Percentiles rank a stretch among this genome's conserved stretches.
Evolutionary conservation across 2,113 vertebrate species (phyloP).

Genomic region (Paracanthobrama guichenoti): DNA sequence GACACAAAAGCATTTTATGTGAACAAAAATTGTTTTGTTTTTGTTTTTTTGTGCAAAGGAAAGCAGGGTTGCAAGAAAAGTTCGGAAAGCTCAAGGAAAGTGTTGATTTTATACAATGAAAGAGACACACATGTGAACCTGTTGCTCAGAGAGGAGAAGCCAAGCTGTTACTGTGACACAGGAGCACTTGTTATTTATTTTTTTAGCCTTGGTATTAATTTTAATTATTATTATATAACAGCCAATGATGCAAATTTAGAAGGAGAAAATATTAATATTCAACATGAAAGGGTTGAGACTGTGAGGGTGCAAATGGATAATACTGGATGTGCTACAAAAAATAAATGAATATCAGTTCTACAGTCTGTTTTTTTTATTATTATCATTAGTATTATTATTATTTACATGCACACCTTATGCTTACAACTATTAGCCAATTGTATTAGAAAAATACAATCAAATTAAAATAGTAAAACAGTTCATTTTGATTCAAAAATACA

Average conservation of each 20-base stretch:
- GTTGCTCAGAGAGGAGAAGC: not conserved
- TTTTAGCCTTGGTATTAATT: not conserved
- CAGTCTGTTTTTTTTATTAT: too few relatives aligned
- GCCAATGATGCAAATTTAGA: not conserved
- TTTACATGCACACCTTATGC: too few relatives aligned
- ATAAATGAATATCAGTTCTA: not conserved
- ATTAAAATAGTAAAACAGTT: too few relatives aligned
- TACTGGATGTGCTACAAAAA: not conserved
- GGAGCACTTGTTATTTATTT: not conserved
- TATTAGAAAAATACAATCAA: too few relatives aligned
- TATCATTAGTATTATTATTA: too few relatives aligned
- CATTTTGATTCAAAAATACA: too few relatives aligned
- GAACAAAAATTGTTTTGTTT: not conserved
- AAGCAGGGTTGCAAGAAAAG: not conserved
- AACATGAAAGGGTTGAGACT: not conserved
- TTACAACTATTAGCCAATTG: too few relatives aligned
- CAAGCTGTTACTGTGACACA: not conserved
- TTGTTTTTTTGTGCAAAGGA: not conserved
- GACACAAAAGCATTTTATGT: not conserved
- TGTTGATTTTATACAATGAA: not conserved
- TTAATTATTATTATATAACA: not conserved
- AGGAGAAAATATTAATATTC: not conserved
- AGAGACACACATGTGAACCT: not conserved
- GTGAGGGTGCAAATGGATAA: not conserved
- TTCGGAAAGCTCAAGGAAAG: not conserved